These are phyloP conservation scores for Aphelinus atriplicis DNA, from an alignment of 1,140 invertebrate species.

Conservation along the genomic window DNA sequence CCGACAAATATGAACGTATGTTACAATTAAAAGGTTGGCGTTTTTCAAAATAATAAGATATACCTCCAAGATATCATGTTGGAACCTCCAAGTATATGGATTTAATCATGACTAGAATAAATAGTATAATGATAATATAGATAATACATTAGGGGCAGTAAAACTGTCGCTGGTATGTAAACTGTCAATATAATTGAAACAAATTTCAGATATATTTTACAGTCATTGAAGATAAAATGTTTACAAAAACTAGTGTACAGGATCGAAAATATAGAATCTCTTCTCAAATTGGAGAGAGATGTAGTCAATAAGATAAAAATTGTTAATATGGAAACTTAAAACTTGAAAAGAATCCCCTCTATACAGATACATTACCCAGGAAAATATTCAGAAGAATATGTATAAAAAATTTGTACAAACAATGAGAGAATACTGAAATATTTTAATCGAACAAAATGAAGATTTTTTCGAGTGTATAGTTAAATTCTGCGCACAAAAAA, in stretches of 20 bases:
- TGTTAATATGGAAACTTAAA: slow-evolving; percentile 1
- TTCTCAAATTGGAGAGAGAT: slow-evolving; percentile 1
- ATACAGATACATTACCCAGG: slow-evolving; percentile 6
- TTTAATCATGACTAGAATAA: not conserved
- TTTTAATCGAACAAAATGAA: not conserved
- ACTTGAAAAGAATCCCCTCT: not conserved
- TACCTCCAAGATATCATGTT: too few relatives aligned
- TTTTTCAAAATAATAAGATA: too few relatives aligned
- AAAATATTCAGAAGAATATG: slow-evolving; percentile 12
- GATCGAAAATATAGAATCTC: not conserved
- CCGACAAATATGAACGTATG: too few relatives aligned
- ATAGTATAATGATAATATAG: slow-evolving; percentile 11
- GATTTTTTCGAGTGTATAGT: slow-evolving; percentile 39
- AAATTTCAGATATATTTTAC: slow-evolving; percentile 1
- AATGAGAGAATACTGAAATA: not conserved
- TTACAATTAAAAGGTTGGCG: too few relatives aligned
- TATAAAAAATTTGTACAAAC: slow-evolving; percentile 4
- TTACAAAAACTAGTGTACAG: slow-evolving; percentile 14
- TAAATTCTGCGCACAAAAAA: slow-evolving; percentile 55
- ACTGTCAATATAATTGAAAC: slow-evolving; percentile 18
- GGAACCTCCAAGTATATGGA: slow-evolving; percentile 23
- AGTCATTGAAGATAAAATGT: slow-evolving; percentile 6
- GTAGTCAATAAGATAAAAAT: slow-evolving; percentile 2
- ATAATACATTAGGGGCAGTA: slow-evolving; percentile 21
- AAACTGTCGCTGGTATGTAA: slow-evolving; percentile 17